Conservation (phyloP, 2,113 vertebrate genomes). For the Microcebus jonahi region DNA sequence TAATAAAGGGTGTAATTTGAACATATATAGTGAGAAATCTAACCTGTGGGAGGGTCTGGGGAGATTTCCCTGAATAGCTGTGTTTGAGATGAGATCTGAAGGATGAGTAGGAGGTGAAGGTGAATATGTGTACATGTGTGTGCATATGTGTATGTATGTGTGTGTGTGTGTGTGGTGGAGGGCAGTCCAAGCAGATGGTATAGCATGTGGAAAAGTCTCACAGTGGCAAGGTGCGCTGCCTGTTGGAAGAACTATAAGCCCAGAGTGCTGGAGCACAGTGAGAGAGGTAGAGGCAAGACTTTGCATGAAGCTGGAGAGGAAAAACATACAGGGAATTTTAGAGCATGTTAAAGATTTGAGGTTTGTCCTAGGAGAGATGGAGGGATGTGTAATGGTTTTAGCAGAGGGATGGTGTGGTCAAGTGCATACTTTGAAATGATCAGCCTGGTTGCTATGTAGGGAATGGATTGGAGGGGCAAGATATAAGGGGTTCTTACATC, state of each 20-base stretch:
- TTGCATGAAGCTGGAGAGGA: not conserved
- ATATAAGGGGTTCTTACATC: not conserved
- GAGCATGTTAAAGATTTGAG: not conserved
- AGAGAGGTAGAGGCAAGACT: not conserved
- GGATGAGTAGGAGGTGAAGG: not conserved
- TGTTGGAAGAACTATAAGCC: not conserved
- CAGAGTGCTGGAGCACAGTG: no score
- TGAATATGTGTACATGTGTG: not conserved
- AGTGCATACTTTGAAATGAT: not conserved
- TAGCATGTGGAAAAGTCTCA: not conserved
- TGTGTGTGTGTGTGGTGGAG: not conserved
- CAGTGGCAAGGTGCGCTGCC: not conserved
- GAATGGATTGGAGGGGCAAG: not conserved
- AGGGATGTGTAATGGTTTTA: not conserved
- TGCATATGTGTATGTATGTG: not conserved
- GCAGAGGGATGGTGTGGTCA: not conserved
- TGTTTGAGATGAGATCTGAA: not conserved
- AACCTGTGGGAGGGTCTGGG: not conserved
- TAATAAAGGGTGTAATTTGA: not conserved
- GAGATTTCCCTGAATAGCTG: not conserved
- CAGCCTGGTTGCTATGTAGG: not conserved
- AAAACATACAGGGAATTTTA: not conserved
- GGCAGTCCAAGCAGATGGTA: not conserved
- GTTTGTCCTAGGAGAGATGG: not conserved
- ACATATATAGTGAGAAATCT: not conserved